These are phyloP conservation scores for Apaloderma vittatum DNA, from an alignment of 2,113 vertebrate genomes.

Conservation along the genomic window DNA sequence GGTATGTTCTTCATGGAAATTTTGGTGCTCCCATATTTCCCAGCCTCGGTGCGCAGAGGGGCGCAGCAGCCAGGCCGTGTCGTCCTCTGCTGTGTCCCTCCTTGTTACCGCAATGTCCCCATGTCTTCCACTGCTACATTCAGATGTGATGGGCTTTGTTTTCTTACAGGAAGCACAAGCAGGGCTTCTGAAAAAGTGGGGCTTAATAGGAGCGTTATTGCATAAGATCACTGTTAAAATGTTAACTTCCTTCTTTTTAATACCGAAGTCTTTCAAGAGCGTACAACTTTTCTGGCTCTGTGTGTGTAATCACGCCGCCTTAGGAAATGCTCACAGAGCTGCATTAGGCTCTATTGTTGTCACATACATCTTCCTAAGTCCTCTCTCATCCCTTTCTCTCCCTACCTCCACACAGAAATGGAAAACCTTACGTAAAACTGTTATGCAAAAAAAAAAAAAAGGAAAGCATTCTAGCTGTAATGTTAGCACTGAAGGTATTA, in stretches of 20 bases:
- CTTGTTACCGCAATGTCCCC: background rate
- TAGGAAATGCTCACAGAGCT: background rate
- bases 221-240: background rate
- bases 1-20: background rate
- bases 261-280: background rate
- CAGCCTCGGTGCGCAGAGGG: background rate
- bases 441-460: background rate
- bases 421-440: slow-evolving; percentile 10
- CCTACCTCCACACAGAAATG: background rate
- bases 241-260: background rate
- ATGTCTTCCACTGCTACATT: background rate
- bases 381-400: background rate
- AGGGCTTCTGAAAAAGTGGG: background rate
- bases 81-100: background rate
- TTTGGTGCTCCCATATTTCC: background rate
- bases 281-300: background rate
- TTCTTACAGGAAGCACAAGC: background rate
- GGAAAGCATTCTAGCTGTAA: background rate
- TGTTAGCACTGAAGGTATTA: background rate
- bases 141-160: background rate
- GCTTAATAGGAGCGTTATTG: background rate
- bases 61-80: background rate
- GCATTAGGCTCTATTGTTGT: background rate
- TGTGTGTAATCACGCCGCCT: background rate
- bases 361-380: background rate